These are phyloP conservation scores for Ectemnius cavifrons DNA, from an alignment of 2,888 invertebrate genomes.

Conservation along the genomic window DNA sequence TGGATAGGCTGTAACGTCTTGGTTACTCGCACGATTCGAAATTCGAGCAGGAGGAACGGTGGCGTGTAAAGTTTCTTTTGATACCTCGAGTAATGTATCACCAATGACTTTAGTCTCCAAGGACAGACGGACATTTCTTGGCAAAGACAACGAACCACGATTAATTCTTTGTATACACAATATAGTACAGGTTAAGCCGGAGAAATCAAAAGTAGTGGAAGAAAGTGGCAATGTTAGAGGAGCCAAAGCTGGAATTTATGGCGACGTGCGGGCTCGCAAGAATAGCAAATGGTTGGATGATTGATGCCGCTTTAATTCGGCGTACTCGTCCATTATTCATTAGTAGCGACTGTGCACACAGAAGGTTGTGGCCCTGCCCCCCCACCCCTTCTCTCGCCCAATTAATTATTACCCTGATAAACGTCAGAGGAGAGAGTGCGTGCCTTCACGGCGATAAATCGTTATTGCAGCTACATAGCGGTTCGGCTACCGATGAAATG, in stretches of 20 bases:
- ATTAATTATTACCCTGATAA: slow-evolving; percentile 63
- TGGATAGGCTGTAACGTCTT: too few relatives aligned
- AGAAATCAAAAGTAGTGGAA: too few relatives aligned
- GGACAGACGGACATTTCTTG: too few relatives aligned
- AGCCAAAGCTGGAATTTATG: neutral
- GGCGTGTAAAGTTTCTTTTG: too few relatives aligned
- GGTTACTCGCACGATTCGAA: too few relatives aligned
- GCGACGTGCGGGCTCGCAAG: slow-evolving; percentile 13
- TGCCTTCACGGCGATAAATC: slow-evolving; percentile 43
- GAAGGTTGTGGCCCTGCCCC: neutral
- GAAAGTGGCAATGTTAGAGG: too few relatives aligned
- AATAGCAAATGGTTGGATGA: slow-evolving; percentile 32
- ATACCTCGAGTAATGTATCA: too few relatives aligned
- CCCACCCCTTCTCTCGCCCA: slow-evolving; percentile 26
- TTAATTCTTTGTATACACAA: too few relatives aligned
- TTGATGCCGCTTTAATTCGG: slow-evolving; percentile 49
- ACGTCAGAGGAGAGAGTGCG: slow-evolving; percentile 46
- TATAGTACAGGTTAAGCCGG: too few relatives aligned
- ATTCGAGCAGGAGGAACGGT: too few relatives aligned
- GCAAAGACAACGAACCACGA: too few relatives aligned
- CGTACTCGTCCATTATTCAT: slow-evolving; percentile 53
- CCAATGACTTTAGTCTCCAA: too few relatives aligned
- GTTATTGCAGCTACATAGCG: slow-evolving; percentile 37
- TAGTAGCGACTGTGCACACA: slow-evolving; percentile 8
- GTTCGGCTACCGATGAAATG: slow-evolving; percentile 42